A percentile compares a stretch with the other conserved stretches of the same genome.
These are phyloP conservation scores for Whitmania pigra DNA, from an alignment of 1,140 invertebrate species.

Conservation along the genomic window DNA sequence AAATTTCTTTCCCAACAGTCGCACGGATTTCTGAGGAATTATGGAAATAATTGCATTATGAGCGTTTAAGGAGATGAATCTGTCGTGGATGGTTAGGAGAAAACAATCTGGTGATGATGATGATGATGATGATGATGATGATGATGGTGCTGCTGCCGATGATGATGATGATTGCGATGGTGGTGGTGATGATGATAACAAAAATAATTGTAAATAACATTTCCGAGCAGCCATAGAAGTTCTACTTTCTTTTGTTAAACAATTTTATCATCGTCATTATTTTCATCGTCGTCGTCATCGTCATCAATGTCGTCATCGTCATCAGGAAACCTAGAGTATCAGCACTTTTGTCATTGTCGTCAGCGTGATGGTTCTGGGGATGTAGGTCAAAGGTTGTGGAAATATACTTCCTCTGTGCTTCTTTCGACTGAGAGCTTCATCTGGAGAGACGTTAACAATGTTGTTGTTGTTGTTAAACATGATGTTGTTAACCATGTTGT, in stretches of 20 bases:
- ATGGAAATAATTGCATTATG: neutral
- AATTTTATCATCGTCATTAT: neutral
- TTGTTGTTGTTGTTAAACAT: conserved; percentile 1
- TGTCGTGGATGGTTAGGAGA: neutral
- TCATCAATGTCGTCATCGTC: conserved; percentile 8
- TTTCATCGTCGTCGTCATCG: neutral
- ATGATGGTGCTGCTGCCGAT: neutral
- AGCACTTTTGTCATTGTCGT: neutral
- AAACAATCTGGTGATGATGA: neutral
- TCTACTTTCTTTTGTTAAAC: neutral
- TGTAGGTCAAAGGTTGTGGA: too few relatives aligned
- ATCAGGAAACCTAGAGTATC: neutral
- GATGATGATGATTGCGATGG: neutral
- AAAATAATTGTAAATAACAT: neutral
- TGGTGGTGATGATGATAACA: neutral
- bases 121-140: neutral
- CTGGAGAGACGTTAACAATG: neutral
- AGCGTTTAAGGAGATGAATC: neutral
- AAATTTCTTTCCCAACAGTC: too few relatives aligned
- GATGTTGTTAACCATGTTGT: neutral
- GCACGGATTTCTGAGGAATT: neutral
- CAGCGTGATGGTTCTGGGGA: too few relatives aligned
- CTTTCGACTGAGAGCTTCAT: too few relatives aligned
- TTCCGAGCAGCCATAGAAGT: too few relatives aligned
- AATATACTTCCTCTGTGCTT: too few relatives aligned